Conservation (phyloP, 2,888 invertebrate genomes). For the Meloe dianella region DNA sequence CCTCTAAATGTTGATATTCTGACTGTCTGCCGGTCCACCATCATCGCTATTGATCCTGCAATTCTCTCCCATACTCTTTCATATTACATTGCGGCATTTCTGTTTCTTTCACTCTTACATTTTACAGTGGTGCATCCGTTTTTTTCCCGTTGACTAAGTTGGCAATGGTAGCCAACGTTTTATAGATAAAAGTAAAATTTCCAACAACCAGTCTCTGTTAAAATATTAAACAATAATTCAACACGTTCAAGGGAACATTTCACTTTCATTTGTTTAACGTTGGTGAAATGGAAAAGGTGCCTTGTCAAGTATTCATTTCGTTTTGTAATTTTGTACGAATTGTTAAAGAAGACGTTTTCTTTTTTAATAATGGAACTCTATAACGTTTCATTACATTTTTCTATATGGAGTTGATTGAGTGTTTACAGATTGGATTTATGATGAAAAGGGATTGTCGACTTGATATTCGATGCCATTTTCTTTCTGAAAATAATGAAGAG, state of each 20-base stretch:
- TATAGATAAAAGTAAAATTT: constrained; percentile 36
- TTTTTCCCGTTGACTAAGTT: constrained; percentile 30
- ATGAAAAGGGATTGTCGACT: background rate
- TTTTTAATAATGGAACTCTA: background rate
- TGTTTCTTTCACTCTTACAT: constrained; percentile 38
- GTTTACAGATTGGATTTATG: background rate
- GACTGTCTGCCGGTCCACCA: constrained; percentile 44
- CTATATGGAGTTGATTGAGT: background rate
- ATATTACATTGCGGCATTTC: constrained; percentile 49
- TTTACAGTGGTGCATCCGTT: constrained; percentile 30
- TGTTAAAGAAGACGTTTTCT: background rate
- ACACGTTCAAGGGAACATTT: background rate
- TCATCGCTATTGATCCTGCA: constrained; percentile 53
- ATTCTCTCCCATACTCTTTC: constrained; percentile 42
- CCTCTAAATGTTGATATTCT: background rate
- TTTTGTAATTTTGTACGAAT: background rate
- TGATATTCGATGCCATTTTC: background rate
- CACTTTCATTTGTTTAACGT: background rate
- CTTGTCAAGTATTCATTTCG: constrained; percentile 10
- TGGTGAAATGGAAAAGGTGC: background rate
- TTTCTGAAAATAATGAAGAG: background rate
- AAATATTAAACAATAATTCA: constrained; percentile 6
- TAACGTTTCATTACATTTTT: background rate
- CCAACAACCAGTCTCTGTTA: background rate
- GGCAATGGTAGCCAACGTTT: background rate